These are phyloP conservation scores for Aphyosemion australe DNA, from an alignment of 2,113 vertebrate species.

Conservation along the genomic window DNA sequence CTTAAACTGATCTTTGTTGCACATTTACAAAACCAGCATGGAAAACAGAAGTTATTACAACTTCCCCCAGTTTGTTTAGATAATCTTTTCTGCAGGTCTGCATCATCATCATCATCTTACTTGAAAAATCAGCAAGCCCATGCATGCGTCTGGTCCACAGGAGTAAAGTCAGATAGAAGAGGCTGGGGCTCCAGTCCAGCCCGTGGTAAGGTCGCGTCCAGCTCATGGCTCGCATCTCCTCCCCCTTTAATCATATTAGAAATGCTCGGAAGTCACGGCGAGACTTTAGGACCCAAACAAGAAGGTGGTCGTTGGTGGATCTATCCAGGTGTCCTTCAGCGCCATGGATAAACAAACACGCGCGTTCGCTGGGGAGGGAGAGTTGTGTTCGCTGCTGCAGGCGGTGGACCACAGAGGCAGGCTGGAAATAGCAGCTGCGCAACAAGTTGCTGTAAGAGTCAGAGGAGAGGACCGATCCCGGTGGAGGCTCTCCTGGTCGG, in stretches of 20 bases:
- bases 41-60: too few species aligned
- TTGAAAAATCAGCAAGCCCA: slow-evolving; percentile 79
- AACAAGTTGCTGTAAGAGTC: slow-evolving; percentile 66
- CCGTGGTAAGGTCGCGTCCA: slow-evolving; percentile 55
- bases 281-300: slow-evolving; percentile 2
- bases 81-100: too few species aligned
- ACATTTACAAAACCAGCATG: neutral
- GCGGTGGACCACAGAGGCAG: slow-evolving; percentile 17
- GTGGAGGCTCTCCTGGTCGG: neutral
- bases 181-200: slow-evolving; percentile 58
- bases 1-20: neutral
- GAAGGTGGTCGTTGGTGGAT: neutral
- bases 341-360: too few species aligned
- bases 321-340: too few species aligned
- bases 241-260: slow-evolving; percentile 65
- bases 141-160: slow-evolving; percentile 74
- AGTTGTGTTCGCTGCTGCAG: too few species aligned
- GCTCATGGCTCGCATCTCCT: slow-evolving; percentile 58
- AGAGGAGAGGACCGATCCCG: slow-evolving; percentile 14
- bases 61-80: too few species aligned
- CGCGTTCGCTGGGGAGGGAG: neutral
- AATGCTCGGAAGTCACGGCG: neutral
- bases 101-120: slow-evolving; percentile 61
- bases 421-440: slow-evolving; percentile 77
- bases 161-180: slow-evolving; percentile 72